Conservation (phyloP, 2,888 invertebrate species). For the Patella pellucida region DNA sequence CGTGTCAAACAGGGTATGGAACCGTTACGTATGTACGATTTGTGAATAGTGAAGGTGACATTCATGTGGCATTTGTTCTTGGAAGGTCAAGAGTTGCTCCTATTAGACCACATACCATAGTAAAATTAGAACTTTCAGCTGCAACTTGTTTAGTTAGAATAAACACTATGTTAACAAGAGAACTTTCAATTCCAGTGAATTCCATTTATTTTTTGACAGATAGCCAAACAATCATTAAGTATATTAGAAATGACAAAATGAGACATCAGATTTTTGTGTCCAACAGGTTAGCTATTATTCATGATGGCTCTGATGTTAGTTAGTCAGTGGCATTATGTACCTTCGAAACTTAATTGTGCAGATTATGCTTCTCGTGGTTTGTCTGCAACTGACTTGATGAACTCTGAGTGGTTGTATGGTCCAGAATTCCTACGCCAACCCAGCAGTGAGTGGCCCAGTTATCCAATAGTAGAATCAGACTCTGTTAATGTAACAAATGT, state of each 20-base stretch:
- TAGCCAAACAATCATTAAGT: no score
- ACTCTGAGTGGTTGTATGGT: constrained; percentile 28
- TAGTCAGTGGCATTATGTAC: constrained; percentile 32
- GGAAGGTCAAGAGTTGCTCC: constrained; percentile 29
- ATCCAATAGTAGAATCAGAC: no score
- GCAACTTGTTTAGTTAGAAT: constrained; percentile 10
- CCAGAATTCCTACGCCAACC: constrained; percentile 28
- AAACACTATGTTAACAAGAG: no score
- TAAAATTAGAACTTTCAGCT: constrained; percentile 33
- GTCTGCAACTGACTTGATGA: constrained; percentile 17
- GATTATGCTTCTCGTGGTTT: constrained; percentile 34
- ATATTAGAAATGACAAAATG: no score
- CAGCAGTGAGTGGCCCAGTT: no score
- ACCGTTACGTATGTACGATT: constrained; percentile 10
- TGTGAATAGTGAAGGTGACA: background rate
- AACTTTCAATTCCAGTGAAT: no score
- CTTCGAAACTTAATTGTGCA: constrained; percentile 32
- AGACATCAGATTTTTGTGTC: no score
- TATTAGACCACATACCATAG: constrained; percentile 29
- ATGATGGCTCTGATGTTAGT: constrained; percentile 18
- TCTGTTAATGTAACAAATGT: no score
- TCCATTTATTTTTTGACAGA: no score
- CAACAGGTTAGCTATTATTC: background rate
- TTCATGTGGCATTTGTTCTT: constrained; percentile 17
- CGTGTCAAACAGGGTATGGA: no score